phyloP scores from a whole-genome alignment of 1,140 invertebrate species.

The Cecropterus lyciades region DNA sequence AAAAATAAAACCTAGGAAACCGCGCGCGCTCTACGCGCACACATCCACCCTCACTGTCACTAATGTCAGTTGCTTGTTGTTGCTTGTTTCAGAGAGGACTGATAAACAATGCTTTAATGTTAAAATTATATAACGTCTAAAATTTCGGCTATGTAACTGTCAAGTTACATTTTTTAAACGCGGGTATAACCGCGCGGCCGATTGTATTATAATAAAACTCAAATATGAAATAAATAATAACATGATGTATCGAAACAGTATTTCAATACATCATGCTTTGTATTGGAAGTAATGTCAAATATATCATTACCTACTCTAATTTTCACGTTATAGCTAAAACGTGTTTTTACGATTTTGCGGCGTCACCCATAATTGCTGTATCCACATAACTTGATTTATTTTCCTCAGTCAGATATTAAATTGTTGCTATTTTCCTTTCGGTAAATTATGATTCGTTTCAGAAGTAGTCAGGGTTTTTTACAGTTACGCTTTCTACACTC shows the following conservation, averaged over 20 bases:
- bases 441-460: background rate
- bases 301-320: constrained; percentile 1
- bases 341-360: constrained; percentile 11
- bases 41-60: too few species aligned
- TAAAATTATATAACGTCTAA: too few species aligned
- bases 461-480: background rate
- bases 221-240: background rate
- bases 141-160: too few species aligned
- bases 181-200: too few species aligned
- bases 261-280: too few species aligned
- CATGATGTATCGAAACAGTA: too few species aligned
- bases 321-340: background rate
- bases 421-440: background rate
- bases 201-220: too few species aligned
- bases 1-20: too few species aligned
- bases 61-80: too few species aligned
- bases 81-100: too few species aligned
- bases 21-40: too few species aligned
- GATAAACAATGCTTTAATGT: too few species aligned
- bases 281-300: constrained; percentile 1
- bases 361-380: constrained; percentile 10
- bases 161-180: background rate
- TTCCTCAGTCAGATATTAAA: constrained; percentile 8
- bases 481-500: background rate
- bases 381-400: constrained; percentile 5